phyloP scores from a whole-genome alignment of 2,888 invertebrate genomes.

The Drosophila borborema region DNA sequence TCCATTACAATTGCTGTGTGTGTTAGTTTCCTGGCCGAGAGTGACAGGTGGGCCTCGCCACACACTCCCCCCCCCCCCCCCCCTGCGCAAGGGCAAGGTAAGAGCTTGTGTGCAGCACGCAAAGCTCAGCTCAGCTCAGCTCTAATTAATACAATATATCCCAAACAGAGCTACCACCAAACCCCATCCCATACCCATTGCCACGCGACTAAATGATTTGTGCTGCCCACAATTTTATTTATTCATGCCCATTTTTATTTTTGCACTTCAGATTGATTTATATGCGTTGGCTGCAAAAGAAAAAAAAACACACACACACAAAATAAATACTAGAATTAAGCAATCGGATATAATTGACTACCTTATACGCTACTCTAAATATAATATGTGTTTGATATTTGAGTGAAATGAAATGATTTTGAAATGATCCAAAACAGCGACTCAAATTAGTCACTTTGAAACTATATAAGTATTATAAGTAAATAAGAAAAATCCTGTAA shows the following conservation, averaged over 20 bases:
- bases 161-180: not conserved
- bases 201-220: conserved; percentile 42
- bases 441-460: not conserved
- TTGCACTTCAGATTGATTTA: conserved; percentile 50
- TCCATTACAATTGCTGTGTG: conserved; percentile 71
- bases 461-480: not conserved
- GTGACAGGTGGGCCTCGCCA: conserved; percentile 57
- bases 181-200: not conserved
- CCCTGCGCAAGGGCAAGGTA: not conserved
- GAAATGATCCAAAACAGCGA: not conserved
- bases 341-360: not conserved
- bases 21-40: conserved; percentile 42
- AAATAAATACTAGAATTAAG: not conserved
- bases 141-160: conserved; percentile 47
- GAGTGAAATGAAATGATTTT: no score
- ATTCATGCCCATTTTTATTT: conserved; percentile 44
- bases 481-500: no score
- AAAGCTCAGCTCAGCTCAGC: conserved; percentile 16
- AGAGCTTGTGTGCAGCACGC: conserved; percentile 49
- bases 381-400: no score
- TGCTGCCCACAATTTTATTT: conserved; percentile 45
- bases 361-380: no score
- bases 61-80: no score
- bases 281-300: conserved; percentile 6
- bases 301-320: not conserved